Evolutionary conservation across 2,888 invertebrate species (phyloP).

Genomic region (Xestobium rufovillosum): DNA sequence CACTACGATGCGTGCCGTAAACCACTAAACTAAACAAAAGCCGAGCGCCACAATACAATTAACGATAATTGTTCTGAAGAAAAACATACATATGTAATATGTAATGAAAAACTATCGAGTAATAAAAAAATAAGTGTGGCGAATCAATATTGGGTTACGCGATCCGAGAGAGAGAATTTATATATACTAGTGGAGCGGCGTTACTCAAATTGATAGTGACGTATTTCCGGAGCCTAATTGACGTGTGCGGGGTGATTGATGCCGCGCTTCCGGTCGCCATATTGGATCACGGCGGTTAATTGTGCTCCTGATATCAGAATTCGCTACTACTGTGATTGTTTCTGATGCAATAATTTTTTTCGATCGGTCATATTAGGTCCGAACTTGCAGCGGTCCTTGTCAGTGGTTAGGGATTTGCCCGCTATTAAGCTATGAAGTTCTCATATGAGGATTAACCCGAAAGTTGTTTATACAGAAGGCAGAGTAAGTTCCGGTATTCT

Average conservation of each 20-base stretch:
- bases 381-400: too few species aligned
- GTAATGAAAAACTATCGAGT: too few species aligned
- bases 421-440: too few species aligned
- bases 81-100: too few species aligned
- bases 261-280: constrained; percentile 43
- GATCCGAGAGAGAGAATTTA: constrained; percentile 35
- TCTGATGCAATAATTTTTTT: constrained; percentile 21
- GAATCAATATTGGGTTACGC: constrained; percentile 40
- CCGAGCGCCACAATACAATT: constrained; percentile 31
- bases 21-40: constrained; percentile 37
- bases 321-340: constrained; percentile 27
- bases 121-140: constrained; percentile 24
- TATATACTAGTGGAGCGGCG: constrained; percentile 20
- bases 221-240: constrained; percentile 45
- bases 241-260: constrained; percentile 45
- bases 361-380: too few species aligned
- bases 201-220: constrained; percentile 46
- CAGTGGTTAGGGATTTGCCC: too few species aligned
- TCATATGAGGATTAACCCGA: too few species aligned
- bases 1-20: constrained; percentile 38
- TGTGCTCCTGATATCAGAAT: constrained; percentile 30
- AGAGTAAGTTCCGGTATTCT: too few species aligned
- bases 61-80: constrained; percentile 35
- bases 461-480: too few species aligned
- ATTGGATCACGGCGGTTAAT: constrained; percentile 41